A percentile compares a stretch with the other conserved stretches of the same genome.
phyloP scores from a whole-genome alignment of 2,888 invertebrate genomes.

The Xylota segnis region DNA sequence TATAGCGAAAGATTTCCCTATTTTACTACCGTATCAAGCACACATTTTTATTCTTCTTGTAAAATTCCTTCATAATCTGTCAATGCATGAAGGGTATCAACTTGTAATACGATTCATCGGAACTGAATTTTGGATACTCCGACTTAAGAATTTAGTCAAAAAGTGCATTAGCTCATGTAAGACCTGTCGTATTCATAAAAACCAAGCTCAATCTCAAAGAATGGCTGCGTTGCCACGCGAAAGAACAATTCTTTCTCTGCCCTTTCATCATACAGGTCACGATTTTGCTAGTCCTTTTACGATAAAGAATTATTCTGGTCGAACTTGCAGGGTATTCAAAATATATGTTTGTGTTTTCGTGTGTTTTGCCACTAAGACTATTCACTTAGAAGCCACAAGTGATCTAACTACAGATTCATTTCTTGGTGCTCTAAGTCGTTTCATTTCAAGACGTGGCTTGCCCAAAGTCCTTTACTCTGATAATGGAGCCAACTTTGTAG shows the following conservation, averaged over 20 bases:
- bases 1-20: neutral
- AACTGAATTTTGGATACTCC: constrained; percentile 10
- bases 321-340: neutral
- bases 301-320: neutral
- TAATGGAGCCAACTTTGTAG: constrained; percentile 11
- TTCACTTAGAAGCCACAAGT: too few relatives aligned
- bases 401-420: neutral
- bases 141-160: constrained; percentile 28
- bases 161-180: constrained; percentile 23
- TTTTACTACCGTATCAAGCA: neutral
- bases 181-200: constrained; percentile 1
- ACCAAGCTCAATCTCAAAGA: neutral
- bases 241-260: neutral
- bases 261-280: neutral
- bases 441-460: neutral
- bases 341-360: constrained; percentile 4
- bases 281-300: constrained; percentile 16
- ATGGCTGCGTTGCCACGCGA: neutral
- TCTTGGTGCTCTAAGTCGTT: neutral
- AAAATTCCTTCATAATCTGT: constrained; percentile 6
- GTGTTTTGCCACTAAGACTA: neutral
- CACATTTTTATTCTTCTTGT: constrained; percentile 13
- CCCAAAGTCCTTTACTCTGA: constrained; percentile 15
- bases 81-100: constrained; percentile 30
- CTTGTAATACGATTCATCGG: constrained; percentile 20